Evolutionary conservation across 2,113 vertebrate genomes (phyloP), one percentile per base, ranked within the genome.

Genomic region (Sardina pilchardus): DNA sequence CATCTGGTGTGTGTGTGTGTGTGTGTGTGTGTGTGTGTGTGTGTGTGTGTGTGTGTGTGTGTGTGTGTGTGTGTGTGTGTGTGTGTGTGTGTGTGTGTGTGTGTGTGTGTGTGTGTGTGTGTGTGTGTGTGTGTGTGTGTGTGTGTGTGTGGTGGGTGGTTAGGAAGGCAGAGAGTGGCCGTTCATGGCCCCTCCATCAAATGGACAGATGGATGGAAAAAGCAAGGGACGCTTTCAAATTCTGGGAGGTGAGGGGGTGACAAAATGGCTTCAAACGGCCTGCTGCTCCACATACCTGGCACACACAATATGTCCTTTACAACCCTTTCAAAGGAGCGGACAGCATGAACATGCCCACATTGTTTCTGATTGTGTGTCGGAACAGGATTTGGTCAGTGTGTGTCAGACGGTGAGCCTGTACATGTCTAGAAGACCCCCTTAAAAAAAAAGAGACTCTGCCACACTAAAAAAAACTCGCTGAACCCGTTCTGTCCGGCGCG

Each of bases 401-500:
- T n/a, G 83, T 26, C 24, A 16, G 10, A 80, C 26, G 39, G 26
- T 17, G 48, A 26, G 53, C 50, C 17, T 59, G n/a, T 82, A 84
- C 86, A 84, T 3, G 71, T 45, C 48, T 80, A 78, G 48, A 84
- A n/a, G 71, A 71, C 50, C 17, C 5, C 16, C n/a, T n/a, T n/a
- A 47, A 47, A 53, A 53, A 16, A 53, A 53, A 56, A 19, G 0
- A 48, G 1, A 45, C 30, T 82, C 47, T n/a, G n/a, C n/a, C n/a
- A n/a, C n/a, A n/a, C n/a, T 43, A 67, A 24, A 67, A 63, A 34
- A 16, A 14, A 24, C 12, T 30, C 24, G 47, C 0, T 24, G 6
- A 26, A 4, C 16, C 80, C 26, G 3, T 47, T 47, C 48, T 81
- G 45, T 78, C 56, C 17, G 4, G 10, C 16, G 26, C 34, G 30